Conservation (phyloP, 1,140 invertebrate genomes). For the Halictus rubicundus region DNA sequence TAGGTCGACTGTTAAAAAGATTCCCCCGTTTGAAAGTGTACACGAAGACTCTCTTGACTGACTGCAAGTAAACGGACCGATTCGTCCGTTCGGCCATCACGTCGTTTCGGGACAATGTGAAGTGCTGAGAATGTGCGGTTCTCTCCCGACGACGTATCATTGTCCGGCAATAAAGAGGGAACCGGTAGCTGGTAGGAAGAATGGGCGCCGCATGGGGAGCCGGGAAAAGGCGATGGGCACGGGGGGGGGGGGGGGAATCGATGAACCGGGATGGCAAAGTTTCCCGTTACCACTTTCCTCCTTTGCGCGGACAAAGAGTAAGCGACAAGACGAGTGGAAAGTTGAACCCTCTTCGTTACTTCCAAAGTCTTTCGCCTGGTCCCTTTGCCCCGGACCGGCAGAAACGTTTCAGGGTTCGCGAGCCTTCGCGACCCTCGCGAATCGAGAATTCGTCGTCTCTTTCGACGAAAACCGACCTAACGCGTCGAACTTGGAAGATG, state of each 20-base stretch:
- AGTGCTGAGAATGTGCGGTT: slow-evolving; percentile 6
- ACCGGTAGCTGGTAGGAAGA: neutral
- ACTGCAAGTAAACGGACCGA: no score
- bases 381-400: neutral
- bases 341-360: slow-evolving; percentile 42
- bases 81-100: no score
- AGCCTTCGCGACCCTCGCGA: neutral
- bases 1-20: no score
- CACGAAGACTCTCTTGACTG: no score
- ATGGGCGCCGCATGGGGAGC: neutral
- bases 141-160: slow-evolving; percentile 41
- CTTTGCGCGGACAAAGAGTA: slow-evolving; percentile 48
- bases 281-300: slow-evolving; percentile 40
- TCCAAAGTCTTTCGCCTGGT: slow-evolving; percentile 46
- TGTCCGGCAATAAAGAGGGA: slow-evolving; percentile 25
- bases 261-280: slow-evolving; percentile 47
- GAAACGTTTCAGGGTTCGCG: slow-evolving; percentile 42
- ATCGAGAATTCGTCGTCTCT: slow-evolving; percentile 9
- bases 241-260: slow-evolving; percentile 49
- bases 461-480: neutral
- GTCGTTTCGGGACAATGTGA: neutral
- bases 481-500: neutral
- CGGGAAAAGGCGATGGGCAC: neutral
- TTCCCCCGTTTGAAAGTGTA: no score
- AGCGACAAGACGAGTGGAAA: slow-evolving; percentile 26